These are phyloP conservation scores for Yponomeuta cagnagella DNA, from an alignment of 2,888 invertebrate species.

Conservation along the genomic window DNA sequence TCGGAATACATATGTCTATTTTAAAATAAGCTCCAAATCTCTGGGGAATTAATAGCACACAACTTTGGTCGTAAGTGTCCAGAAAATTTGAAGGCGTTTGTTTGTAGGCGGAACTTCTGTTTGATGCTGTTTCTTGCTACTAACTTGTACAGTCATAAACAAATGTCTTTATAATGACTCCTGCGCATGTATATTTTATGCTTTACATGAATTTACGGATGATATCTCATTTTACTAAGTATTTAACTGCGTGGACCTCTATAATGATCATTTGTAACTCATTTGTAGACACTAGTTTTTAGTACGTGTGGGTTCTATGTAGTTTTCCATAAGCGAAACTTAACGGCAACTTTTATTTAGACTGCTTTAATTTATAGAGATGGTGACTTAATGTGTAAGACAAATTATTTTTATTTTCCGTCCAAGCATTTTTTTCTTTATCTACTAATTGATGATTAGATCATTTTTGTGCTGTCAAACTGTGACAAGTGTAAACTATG, in stretches of 20 bases:
- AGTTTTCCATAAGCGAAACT: not conserved
- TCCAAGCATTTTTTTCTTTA: conserved; percentile 44
- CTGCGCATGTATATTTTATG: conserved; percentile 16
- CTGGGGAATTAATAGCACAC: no score
- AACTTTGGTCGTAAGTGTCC: no score
- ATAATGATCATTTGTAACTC: not conserved
- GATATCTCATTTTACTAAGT: not conserved
- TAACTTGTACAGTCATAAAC: not conserved
- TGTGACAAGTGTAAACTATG: not conserved
- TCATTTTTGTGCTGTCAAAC: not conserved
- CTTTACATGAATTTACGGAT: conserved; percentile 9
- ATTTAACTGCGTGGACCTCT: not conserved
- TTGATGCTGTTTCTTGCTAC: not conserved
- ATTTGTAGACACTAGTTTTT: conserved; percentile 5
- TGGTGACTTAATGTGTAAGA: conserved; percentile 25
- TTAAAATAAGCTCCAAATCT: no score
- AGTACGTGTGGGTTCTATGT: conserved; percentile 17
- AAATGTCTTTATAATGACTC: not conserved
- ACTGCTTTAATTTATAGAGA: conserved; percentile 29
- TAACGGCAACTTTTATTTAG: conserved; percentile 27
- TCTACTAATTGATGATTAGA: not conserved
- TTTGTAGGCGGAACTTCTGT: not conserved
- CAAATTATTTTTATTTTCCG: conserved; percentile 45
- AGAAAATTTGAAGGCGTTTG: not conserved
- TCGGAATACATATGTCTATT: no score